Base-by-base conservation (phyloP, 2,113 vertebrate species). In the Zosterops borbonicus region DNA sequence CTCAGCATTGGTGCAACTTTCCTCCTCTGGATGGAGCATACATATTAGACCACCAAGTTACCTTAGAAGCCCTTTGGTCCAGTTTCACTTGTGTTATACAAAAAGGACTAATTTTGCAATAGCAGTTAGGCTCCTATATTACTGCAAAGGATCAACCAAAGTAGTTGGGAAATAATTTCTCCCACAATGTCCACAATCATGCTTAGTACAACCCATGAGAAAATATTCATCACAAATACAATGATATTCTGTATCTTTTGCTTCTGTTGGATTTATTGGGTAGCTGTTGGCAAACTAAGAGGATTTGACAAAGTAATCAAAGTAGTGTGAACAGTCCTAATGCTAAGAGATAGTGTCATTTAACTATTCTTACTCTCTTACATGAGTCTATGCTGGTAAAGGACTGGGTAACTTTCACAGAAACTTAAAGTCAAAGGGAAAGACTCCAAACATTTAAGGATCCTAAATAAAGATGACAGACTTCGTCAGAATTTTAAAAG, bases 141-240 rank as follows among this genome's bases (percentile, higher is more conserved):
- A 68, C 6, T 41, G 23, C 24, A 69, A 83, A 42, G 9, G 1
- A 87, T 58, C n/a, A 71, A 14, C 8, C 11, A 29, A 69, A 52
- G 39, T 6, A n/a, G 9, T 1, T 3, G 5, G 3, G 3, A 20
- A 73, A 11, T 53, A 58, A 53, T 37, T 81, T 65, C 33, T 50
- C 21, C 15, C 29, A 22, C 13, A 25, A 11, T 12, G 20, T 53
- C 17, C 14, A 42, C 18, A 81, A 23, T 2, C 7, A 37, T 9
- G 37, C 22, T 46, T 31, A 9, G 33, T 71, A 35, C 7, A 81
- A 49, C 0, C 0, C 29, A 28, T 2, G 3, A 46, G 18, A 52
- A 87, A 75, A 55, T 12, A 67, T 7, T 16, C 2, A 8, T 20
- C 56, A 78, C 14, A 64, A 89, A 78, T 33, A 59, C 12, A 64